Evolutionary conservation across 2,797 vertebrate species (phyloP).

Genomic region (Fistularia tabacaria): DNA sequence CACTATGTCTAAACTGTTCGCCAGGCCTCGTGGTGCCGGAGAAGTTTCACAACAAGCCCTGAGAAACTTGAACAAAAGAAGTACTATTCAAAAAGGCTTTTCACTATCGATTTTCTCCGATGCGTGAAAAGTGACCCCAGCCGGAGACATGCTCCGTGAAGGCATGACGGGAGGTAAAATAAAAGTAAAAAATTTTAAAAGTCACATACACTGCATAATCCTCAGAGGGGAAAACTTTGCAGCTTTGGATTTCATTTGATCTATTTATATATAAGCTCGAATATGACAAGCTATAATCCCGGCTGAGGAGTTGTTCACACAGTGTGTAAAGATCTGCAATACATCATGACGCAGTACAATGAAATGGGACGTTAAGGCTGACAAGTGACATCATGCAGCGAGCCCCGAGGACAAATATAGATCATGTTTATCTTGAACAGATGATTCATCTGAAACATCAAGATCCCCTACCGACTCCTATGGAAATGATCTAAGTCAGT

Average conservation of each 20-base stretch:
- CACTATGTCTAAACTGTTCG: constrained; percentile 35
- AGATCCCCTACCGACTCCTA: constrained; percentile 47
- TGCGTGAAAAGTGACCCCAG: constrained; percentile 8
- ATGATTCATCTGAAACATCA: constrained; percentile 64
- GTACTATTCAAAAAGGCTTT: constrained; percentile 41
- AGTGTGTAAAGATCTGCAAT: constrained; percentile 53
- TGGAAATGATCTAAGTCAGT: constrained; percentile 24
- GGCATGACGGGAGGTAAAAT: constrained; percentile 1
- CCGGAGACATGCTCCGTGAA: constrained; percentile 9
- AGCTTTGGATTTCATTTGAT: background rate
- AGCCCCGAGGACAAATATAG: constrained; percentile 67
- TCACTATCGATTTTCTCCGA: constrained; percentile 7
- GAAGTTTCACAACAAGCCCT: constrained; percentile 41
- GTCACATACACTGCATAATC: background rate
- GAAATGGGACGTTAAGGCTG: constrained; percentile 63
- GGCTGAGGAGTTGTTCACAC: constrained; percentile 24
- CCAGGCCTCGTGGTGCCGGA: constrained; percentile 30
- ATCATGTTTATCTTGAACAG: constrained; percentile 72
- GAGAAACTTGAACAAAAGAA: constrained; percentile 22
- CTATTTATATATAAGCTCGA: background rate
- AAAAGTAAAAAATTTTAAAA: background rate
- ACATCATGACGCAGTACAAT: constrained; percentile 60
- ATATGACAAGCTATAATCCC: constrained; percentile 6
- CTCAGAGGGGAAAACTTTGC: background rate
- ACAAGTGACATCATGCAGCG: constrained; percentile 63